Conservation (phyloP, 2,888 invertebrate genomes). For the Pachydiplax longipennis region DNA sequence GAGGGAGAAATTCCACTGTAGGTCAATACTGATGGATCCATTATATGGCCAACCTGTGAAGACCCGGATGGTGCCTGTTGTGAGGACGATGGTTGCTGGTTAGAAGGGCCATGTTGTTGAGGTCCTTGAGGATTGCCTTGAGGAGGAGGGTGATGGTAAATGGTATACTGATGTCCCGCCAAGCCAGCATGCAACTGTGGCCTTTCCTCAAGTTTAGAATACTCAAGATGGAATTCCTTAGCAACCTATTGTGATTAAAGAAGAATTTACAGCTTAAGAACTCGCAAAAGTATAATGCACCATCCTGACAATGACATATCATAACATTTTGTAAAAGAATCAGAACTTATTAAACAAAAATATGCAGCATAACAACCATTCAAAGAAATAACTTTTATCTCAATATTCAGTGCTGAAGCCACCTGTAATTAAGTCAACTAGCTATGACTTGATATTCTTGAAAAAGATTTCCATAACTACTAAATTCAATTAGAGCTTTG, state of each 20-base stretch:
- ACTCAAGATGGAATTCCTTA: conserved; percentile 98
- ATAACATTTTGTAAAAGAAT: too few species aligned
- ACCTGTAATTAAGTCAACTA: too few species aligned
- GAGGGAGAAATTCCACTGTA: conserved; percentile 26
- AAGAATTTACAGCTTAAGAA: neutral
- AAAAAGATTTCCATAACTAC: too few species aligned
- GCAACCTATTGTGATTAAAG: conserved; percentile 60
- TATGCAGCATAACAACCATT: too few species aligned
- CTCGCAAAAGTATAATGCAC: neutral
- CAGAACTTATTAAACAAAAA: too few species aligned
- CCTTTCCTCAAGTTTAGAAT: conserved; percentile 96
- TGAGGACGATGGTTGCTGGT: conserved; percentile 35
- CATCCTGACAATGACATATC: too few species aligned
- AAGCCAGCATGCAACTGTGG: conserved; percentile 73
- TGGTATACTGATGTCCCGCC: conserved; percentile 58
- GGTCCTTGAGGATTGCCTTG: conserved; percentile 34
- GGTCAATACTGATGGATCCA: conserved; percentile 20
- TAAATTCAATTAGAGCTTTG: too few species aligned
- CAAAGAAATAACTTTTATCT: too few species aligned
- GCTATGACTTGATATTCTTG: too few species aligned
- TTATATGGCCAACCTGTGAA: conserved; percentile 32
- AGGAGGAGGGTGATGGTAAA: conserved; percentile 23
- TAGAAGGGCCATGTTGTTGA: conserved; percentile 29
- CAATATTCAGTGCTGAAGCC: too few species aligned
- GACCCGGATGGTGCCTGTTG: conserved; percentile 37